phyloP scores from a whole-genome alignment of 2,113 vertebrate species.

The Rattus norvegicus region DNA sequence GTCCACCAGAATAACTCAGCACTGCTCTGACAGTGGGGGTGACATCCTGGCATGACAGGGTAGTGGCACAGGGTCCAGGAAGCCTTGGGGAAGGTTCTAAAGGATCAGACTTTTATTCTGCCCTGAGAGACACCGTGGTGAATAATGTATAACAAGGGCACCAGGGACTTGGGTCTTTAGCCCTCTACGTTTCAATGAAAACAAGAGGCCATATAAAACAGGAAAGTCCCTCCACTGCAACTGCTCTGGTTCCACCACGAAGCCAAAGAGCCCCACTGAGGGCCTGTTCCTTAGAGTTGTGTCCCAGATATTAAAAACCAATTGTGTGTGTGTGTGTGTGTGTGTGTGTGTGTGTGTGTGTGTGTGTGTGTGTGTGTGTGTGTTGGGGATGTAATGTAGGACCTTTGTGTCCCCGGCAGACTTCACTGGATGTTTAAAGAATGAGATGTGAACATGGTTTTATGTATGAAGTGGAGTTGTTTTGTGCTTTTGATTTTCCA shows the following conservation, averaged over 20 bases:
- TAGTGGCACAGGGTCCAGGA: neutral
- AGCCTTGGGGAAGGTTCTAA: neutral
- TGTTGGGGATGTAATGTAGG: neutral
- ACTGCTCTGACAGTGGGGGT: neutral
- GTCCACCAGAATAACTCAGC: neutral
- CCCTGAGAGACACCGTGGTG: neutral
- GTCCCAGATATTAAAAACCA: neutral
- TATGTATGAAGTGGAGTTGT: neutral
- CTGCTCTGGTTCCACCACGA: neutral
- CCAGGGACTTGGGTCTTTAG: too few relatives aligned
- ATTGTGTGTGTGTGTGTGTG: neutral
- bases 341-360: conserved; percentile 3
- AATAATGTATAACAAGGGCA: neutral
- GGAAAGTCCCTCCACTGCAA: neutral
- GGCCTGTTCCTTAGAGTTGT: neutral
- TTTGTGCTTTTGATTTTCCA: conserved; percentile 42
- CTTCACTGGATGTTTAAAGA: neutral
- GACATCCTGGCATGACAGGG: too few relatives aligned
- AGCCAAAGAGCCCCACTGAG: neutral
- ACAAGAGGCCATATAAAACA: neutral
- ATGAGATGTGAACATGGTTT: neutral
- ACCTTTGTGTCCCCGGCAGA: neutral
- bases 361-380: conserved; percentile 10
- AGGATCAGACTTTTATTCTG: neutral
- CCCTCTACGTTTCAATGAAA: neutral